Conservation (phyloP, 2,113 vertebrate genomes). For the Casuarius casuarius region DNA sequence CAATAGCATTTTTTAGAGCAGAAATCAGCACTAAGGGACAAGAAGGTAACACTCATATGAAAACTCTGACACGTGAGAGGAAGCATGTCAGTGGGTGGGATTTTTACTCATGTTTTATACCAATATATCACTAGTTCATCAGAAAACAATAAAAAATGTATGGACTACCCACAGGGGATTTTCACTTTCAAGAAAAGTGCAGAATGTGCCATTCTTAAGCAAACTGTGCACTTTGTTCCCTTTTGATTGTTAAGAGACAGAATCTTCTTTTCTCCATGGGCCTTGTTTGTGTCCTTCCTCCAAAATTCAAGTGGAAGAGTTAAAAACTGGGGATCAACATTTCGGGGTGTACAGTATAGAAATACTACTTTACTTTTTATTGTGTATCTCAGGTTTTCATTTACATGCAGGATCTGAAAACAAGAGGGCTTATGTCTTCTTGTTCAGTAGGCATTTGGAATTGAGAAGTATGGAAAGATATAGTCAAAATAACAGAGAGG, state of each 20-base stretch:
- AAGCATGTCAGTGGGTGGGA: not conserved
- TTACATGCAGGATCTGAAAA: not conserved
- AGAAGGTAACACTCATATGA: fast-evolving
- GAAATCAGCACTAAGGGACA: not conserved
- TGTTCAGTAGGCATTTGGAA: not conserved
- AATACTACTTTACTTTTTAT: not conserved
- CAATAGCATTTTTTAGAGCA: not conserved
- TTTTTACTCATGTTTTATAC: slow-evolving; percentile 3
- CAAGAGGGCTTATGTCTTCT: not conserved
- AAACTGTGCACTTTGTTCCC: not conserved
- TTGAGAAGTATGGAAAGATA: not conserved
- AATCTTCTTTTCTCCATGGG: not conserved
- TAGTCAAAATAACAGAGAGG: not conserved
- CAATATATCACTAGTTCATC: not conserved
- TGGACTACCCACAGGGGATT: not conserved
- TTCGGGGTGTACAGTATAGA: not conserved
- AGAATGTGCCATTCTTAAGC: not conserved
- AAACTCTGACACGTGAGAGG: not conserved
- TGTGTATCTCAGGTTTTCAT: not conserved
- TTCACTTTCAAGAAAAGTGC: not conserved
- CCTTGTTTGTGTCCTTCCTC: not conserved
- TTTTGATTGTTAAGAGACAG: not conserved
- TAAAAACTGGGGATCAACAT: not conserved
- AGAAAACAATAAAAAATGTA: slow-evolving; percentile 31
- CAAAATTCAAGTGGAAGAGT: not conserved